Evolutionary conservation across 2,888 invertebrate genomes (phyloP).

Genomic region (Limnephilus auricula): DNA sequence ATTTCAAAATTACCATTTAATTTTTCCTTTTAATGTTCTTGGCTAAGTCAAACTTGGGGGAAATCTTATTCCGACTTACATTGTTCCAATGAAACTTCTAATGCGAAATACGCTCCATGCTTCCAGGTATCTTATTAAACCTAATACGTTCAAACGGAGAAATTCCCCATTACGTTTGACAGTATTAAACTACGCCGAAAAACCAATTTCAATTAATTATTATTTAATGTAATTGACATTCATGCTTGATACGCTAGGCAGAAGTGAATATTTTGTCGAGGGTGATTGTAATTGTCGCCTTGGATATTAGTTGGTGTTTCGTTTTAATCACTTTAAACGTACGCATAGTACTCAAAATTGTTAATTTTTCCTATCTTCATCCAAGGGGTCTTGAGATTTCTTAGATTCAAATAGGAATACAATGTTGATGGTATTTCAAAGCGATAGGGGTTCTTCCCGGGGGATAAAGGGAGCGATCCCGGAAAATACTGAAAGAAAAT

Average conservation of each 20-base stretch:
- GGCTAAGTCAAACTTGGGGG: neutral
- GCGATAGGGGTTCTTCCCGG: too few species aligned
- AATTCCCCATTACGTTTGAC: conserved; percentile 10
- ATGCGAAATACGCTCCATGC: neutral
- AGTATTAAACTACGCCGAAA: neutral
- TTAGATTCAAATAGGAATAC: too few species aligned
- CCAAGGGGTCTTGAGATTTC: too few species aligned
- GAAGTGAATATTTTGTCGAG: neutral
- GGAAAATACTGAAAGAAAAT: too few species aligned
- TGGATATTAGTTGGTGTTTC: neutral
- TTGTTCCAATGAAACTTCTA: neutral
- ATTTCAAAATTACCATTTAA: neutral
- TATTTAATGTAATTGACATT: neutral
- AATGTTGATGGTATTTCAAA: too few species aligned
- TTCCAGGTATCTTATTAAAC: neutral
- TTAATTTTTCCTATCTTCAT: too few species aligned
- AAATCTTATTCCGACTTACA: neutral
- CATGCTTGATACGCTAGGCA: neutral
- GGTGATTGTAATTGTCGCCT: neutral
- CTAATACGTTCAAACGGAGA: conserved; percentile 4
- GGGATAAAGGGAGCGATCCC: too few species aligned
- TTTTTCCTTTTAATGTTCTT: neutral
- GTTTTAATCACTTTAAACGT: neutral
- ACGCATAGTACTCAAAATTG: too few species aligned
- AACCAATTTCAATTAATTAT: neutral